Conservation (phyloP, 2,797 vertebrate genomes). For the Parotocinclus haroldoi region DNA sequence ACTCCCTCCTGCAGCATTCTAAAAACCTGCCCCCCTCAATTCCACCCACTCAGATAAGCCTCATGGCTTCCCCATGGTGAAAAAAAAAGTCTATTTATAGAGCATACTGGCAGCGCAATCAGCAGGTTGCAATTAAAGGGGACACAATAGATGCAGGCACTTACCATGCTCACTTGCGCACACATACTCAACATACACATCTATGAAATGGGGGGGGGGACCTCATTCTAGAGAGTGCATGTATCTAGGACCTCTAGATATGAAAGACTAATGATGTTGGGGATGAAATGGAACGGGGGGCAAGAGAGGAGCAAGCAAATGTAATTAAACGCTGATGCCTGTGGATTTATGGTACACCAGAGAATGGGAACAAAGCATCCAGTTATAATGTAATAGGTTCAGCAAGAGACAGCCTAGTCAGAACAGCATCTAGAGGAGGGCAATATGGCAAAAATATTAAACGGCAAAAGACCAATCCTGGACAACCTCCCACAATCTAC, state of each 20-base stretch:
- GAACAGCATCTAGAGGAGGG: too few species aligned
- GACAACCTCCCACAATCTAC: too few species aligned
- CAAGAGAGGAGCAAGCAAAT: slow-evolving; percentile 20
- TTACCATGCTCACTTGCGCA: neutral
- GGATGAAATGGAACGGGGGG: neutral
- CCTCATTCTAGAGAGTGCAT: slow-evolving; percentile 17
- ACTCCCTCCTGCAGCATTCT: slow-evolving; percentile 16
- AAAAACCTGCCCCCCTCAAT: slow-evolving; percentile 31
- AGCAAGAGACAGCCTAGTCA: too few species aligned
- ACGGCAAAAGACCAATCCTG: too few species aligned
- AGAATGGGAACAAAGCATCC: slow-evolving; percentile 15
- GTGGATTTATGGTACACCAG: slow-evolving; percentile 31
- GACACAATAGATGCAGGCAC: neutral
- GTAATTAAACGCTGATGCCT: slow-evolving; percentile 37
- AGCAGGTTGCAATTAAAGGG: slow-evolving; percentile 33
- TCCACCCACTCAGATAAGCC: slow-evolving; percentile 7
- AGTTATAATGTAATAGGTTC: slow-evolving; percentile 22
- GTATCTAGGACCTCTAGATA: slow-evolving; percentile 25
- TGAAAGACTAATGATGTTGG: slow-evolving; percentile 28
- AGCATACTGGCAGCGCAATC: slow-evolving; percentile 42
- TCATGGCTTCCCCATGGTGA: slow-evolving; percentile 15
- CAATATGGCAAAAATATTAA: too few species aligned
- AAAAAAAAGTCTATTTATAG: slow-evolving; percentile 46
- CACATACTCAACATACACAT: neutral
- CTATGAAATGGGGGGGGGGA: neutral